Percentiles rank a stretch among this genome's conserved stretches.
Conservation (phyloP, 2,113 vertebrate genomes). For the Tragelaphus buxtoni region DNA sequence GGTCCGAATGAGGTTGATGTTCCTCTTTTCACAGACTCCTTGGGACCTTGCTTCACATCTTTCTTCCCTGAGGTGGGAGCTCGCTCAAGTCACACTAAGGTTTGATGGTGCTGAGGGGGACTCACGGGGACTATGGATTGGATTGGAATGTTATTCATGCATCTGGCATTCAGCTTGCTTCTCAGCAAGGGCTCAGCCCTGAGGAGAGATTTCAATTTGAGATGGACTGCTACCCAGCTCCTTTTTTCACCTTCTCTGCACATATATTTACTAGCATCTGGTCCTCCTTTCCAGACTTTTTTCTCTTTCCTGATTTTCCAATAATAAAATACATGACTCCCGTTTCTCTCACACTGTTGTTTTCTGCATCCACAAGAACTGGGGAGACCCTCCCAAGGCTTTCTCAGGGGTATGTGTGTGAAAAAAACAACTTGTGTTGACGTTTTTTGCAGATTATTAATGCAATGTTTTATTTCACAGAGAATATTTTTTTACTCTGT, state of each 20-base stretch:
- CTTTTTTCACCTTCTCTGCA: neutral
- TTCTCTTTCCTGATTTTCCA: neutral
- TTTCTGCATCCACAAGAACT: neutral
- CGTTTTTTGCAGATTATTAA: neutral
- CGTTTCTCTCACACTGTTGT: neutral
- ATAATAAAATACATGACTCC: neutral
- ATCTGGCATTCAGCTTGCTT: neutral
- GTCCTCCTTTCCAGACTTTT: neutral
- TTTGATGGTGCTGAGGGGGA: too few species aligned
- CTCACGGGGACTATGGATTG: fast-evolving
- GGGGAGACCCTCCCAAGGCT: neutral
- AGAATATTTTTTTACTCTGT: neutral
- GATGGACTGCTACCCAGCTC: too few species aligned
- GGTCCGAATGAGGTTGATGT: neutral
- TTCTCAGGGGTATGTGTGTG: neutral
- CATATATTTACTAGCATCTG: neutral
- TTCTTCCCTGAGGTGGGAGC: neutral
- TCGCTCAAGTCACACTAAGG: neutral
- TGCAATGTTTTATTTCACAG: neutral
- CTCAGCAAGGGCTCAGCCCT: fast-evolving
- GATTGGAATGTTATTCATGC: neutral
- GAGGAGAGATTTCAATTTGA: neutral
- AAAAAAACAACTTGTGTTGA: neutral
- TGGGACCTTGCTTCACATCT: neutral
- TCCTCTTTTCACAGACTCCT: neutral